Evolutionary conservation across 2,888 invertebrate genomes (phyloP).

Genomic region (Halictus ligatus): DNA sequence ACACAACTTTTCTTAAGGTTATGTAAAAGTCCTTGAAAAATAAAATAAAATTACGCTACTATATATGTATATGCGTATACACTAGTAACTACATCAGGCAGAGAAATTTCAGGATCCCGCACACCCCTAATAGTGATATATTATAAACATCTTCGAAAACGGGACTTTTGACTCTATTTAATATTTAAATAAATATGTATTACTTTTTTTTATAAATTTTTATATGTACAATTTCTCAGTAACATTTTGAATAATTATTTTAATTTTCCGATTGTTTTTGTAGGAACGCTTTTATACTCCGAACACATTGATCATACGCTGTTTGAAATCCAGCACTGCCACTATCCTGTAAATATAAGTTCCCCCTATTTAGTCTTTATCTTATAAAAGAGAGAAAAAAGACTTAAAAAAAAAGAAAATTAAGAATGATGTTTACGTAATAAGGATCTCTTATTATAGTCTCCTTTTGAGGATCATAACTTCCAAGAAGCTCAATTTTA

Average conservation of each 20-base stretch:
- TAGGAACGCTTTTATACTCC: constrained; percentile 89
- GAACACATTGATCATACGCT: constrained; percentile 90
- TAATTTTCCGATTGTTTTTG: constrained; percentile 75
- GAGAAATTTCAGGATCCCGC: too few relatives aligned
- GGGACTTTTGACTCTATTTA: not conserved
- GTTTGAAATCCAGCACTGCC: constrained; percentile 90
- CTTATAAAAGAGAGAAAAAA: not conserved
- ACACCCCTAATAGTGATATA: not conserved
- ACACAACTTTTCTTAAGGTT: constrained; percentile 25
- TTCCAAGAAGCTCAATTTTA: constrained; percentile 92
- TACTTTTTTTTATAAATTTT: not conserved
- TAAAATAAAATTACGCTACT: not conserved
- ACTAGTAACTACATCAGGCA: not conserved
- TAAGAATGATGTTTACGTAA: constrained; percentile 87
- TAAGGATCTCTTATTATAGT: constrained; percentile 96
- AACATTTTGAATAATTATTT: constrained; percentile 6
- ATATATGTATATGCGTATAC: not conserved
- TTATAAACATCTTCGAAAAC: not conserved
- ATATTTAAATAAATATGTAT: constrained; percentile 24
- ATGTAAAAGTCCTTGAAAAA: constrained; percentile 24
- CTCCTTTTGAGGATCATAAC: constrained; percentile 92
- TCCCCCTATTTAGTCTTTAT: not conserved
- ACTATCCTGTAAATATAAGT: constrained; percentile 85
- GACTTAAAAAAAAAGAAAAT: too few relatives aligned
- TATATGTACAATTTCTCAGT: constrained; percentile 26